Percentiles rank a stretch among this genome's conserved stretches.
Conservation (phyloP, 1,140 invertebrate genomes). For the Aradophagus sp. region DNA sequence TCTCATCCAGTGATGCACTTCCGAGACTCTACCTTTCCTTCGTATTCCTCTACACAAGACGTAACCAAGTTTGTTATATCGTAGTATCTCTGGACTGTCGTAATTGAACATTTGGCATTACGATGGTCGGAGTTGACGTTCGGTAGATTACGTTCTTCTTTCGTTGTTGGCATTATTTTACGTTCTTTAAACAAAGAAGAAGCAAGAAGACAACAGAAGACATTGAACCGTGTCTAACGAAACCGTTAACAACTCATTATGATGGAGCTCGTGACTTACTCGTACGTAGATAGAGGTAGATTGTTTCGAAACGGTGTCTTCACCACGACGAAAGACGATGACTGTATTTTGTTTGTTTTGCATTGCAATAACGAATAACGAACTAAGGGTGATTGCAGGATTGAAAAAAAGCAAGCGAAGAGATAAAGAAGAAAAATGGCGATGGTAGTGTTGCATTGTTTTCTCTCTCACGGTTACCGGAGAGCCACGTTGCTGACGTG, state of each 20-base stretch:
- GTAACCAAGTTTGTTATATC: constrained; percentile 59
- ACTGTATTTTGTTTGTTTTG: constrained; percentile 31
- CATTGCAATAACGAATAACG: constrained; percentile 16
- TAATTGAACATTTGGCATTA: constrained; percentile 32
- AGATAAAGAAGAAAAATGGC: constrained; percentile 46
- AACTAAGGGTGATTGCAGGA: constrained; percentile 46
- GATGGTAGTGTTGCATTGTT: constrained; percentile 54
- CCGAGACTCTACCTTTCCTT: constrained; percentile 71
- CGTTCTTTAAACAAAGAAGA: constrained; percentile 27
- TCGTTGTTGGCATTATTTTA: constrained; percentile 37
- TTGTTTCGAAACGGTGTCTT: constrained; percentile 25
- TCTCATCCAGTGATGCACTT: constrained; percentile 72
- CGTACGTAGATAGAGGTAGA: constrained; percentile 58
- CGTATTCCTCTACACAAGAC: constrained; percentile 68
- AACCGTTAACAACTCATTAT: too few relatives aligned
- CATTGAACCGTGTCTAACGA: too few relatives aligned
- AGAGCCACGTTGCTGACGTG: constrained; percentile 43
- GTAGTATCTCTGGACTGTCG: constrained; percentile 58
- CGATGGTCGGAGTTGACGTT: constrained; percentile 52
- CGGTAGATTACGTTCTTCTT: constrained; percentile 54
- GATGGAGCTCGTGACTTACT: constrained; percentile 52
- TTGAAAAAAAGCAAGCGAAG: too few relatives aligned
- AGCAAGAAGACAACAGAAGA: too few relatives aligned
- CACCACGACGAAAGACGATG: constrained; percentile 1
- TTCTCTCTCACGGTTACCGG: constrained; percentile 35